phyloP scores from a whole-genome alignment of 2,888 invertebrate species.

The Mimumesa dahlbomi region DNA sequence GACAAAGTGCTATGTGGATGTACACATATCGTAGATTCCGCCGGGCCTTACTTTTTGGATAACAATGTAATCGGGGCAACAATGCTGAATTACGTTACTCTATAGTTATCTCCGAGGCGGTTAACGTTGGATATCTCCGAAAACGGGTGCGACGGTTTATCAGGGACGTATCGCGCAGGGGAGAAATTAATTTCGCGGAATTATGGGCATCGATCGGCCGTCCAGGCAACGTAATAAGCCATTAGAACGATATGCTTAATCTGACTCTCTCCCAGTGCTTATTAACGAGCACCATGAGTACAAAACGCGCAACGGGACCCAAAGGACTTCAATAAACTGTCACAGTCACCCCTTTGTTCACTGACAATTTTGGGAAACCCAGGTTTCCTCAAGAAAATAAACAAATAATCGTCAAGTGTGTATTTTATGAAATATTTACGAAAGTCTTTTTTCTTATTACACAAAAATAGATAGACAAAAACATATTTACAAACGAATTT shows the following conservation, averaged over 20 bases:
- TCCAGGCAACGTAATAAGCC: constrained; percentile 57
- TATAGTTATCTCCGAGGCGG: constrained; percentile 29
- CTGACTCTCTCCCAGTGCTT: constrained; percentile 41
- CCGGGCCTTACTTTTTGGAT: too few species aligned
- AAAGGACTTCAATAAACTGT: constrained; percentile 21
- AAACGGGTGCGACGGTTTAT: constrained; percentile 13
- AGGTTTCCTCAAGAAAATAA: too few species aligned
- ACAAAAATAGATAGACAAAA: too few species aligned
- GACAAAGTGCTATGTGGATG: too few species aligned
- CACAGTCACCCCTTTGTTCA: neutral
- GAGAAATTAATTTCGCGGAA: constrained; percentile 57
- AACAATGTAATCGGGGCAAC: too few species aligned
- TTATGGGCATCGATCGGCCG: constrained; percentile 47
- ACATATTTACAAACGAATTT: too few species aligned
- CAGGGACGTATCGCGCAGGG: constrained; percentile 14
- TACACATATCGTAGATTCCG: too few species aligned
- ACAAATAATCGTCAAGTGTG: too few species aligned
- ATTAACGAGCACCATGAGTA: constrained; percentile 56
- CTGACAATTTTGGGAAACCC: too few species aligned
- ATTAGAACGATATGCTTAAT: constrained; percentile 66
- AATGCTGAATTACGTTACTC: too few species aligned
- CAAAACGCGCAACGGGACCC: constrained; percentile 18
- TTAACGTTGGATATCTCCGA: constrained; percentile 27
- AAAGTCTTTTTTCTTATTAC: too few species aligned
- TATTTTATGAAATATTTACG: too few species aligned